Base-by-base conservation (phyloP, 2,888 invertebrate genomes). In the Acronicta alni region DNA sequence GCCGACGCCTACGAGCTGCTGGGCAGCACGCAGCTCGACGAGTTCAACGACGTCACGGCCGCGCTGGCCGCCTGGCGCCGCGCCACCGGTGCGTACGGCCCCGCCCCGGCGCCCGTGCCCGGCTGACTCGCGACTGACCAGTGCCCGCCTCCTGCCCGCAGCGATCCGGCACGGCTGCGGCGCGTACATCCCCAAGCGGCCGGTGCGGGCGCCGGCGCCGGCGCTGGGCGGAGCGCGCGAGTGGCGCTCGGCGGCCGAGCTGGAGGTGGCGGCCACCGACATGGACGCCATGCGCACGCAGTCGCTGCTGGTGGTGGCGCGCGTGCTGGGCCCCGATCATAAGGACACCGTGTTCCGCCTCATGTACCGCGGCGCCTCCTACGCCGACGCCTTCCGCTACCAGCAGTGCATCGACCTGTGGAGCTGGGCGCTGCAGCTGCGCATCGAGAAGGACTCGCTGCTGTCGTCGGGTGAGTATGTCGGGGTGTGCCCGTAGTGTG, bases 1-100 rank as follows among this genome's bases (percentile, higher is more conserved):
- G 98, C 98, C 0, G 97, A 98, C 91, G 98, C 98, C 8, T 96
- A 97, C 86, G 98, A 99, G 90, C 92, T 99, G 77, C 96, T 98
- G 85, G 98, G 95, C 83, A 86, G 98, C 17, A 98, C 98, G 56
- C 98, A 97, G 91, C 95, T 98, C 49, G 98, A 98, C 89, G 98
- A 98, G 89, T 96, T 97, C 88, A 97, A 97, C 89, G 97, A 98
- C 89, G 95, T 96, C 10, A 89, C 94, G 64, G 95, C 95, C 37
- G 97, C 97, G 58, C 90, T 97, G 57, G 91, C 95, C 59, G 96
- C 97, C 81, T 98, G 98, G 98, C 95, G 96, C 51, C 95, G 95
- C 79, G 98, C 97, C n/a, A 95, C 26, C 20, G 20, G 20, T 20
- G 20, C 20, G 20, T 20, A 20, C 20, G 3, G 20, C 20, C 20